Conservation (phyloP, 2,797 vertebrate species). For the Poecile montanus region DNA sequence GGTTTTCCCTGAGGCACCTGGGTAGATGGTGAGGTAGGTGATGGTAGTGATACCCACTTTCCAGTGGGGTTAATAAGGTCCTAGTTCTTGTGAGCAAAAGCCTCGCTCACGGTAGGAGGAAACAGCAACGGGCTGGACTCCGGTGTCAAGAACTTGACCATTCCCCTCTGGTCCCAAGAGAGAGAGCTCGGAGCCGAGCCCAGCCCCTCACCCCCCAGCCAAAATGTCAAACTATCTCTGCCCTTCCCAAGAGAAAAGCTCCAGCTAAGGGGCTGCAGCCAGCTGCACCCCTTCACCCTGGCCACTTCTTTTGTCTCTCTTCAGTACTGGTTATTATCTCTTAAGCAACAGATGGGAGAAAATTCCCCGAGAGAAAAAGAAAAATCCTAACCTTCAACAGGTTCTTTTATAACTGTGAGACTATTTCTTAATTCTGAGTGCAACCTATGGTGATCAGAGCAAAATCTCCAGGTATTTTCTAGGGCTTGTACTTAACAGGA, state of each 20-base stretch:
- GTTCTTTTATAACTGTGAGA: neutral
- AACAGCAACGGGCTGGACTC: neutral
- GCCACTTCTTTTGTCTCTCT: neutral
- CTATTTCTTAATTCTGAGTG: constrained; percentile 24
- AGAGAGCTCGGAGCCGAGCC: rapidly evolving
- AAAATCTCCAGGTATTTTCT: constrained; percentile 29
- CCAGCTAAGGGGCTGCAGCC: neutral
- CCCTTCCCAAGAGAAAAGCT: neutral
- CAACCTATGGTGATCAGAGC: constrained; percentile 20
- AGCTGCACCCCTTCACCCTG: neutral
- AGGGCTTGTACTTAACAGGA: constrained; percentile 30
- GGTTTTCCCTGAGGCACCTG: rapidly evolving
- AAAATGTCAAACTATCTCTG: rapidly evolving
- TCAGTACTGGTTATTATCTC: neutral
- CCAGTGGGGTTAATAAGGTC: neutral
- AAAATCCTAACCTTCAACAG: neutral
- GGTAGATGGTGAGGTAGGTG: neutral
- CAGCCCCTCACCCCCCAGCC: no score
- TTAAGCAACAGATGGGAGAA: neutral
- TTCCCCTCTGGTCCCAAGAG: rapidly evolving
- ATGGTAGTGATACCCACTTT: no score
- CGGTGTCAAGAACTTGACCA: rapidly evolving
- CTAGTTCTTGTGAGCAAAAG: neutral
- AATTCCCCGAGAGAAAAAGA: neutral
- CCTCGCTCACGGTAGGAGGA: rapidly evolving